Evolutionary conservation across 2,113 vertebrate genomes (phyloP), one percentile per base, ranked within the genome.

Genomic region (Psettodes erumei): DNA sequence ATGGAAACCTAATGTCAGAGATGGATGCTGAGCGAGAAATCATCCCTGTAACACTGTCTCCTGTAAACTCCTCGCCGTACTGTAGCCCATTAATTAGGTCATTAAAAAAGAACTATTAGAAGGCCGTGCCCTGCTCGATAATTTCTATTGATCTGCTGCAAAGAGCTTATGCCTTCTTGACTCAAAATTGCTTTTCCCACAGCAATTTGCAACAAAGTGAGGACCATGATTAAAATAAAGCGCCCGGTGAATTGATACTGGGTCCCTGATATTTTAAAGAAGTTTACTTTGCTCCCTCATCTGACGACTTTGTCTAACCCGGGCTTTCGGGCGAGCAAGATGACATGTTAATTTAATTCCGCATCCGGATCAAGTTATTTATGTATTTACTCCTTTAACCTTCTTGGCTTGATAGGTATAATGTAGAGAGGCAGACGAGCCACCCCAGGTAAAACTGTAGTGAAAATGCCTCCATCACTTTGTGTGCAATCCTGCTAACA

Each of bases 111-210:
- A 42, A 35, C 42, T 71, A 54, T 12, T 30, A 10, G 0, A 51
- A 30, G 42, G 15, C 12, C 4, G n/a, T 6, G 16, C 48, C 35
- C 27, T 30, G 50, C 61, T 47, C 60, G 32, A 53, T 82, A 72
- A 83, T 84, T 76, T 56, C 28, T 77, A 79, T 83, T 43, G 81
- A 90, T 83, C 68, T 9, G 61, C 62, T 60, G 15, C 75, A 68
- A 54, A n/a, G 54, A 76, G 68, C 38, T 65, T 54, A 59, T 73
- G 28, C 61, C 37, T 15, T 38, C 66, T 63, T 0, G 48, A 50
- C 15, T 58, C 51, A 69, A 42, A 65, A 55, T 37, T 65, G 47
- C 30, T 71, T 70, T 72, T 63, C 51, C 74, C 56, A 54, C 16
- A 38, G 56, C 5, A 53, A 50, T 56, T 59, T 47, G 21, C 47